These are phyloP conservation scores for Pangasianodon gigas DNA, from an alignment of 2,113 vertebrate genomes.

Conservation along the genomic window DNA sequence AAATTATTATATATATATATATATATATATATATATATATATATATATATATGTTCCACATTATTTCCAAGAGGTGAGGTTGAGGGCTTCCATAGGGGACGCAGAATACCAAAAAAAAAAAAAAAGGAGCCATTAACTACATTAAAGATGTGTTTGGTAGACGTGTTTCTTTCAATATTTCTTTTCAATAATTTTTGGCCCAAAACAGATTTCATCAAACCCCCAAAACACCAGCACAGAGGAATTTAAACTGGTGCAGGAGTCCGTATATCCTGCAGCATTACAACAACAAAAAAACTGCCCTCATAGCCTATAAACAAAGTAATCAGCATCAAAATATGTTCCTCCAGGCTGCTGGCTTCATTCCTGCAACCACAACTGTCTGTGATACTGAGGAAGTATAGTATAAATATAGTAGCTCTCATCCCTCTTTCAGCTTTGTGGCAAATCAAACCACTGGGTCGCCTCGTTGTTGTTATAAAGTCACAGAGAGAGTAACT, in stretches of 20 bases:
- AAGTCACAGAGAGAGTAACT: neutral
- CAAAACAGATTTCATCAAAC: neutral
- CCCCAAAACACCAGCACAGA: neutral
- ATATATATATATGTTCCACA: too few relatives aligned
- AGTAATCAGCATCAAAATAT: constrained; percentile 9
- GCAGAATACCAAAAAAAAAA: neutral
- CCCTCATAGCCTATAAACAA: constrained; percentile 10
- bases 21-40: too few relatives aligned
- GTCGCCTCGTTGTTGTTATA: neutral
- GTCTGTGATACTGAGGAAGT: neutral
- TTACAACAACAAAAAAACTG: neutral
- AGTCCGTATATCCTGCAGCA: neutral
- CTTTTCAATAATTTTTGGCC: neutral
- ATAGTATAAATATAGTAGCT: neutral
- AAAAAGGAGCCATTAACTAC: neutral
- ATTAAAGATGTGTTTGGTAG: neutral
- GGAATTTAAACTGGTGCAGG: neutral
- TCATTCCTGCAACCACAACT: neutral
- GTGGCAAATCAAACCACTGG: neutral
- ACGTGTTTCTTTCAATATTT: neutral
- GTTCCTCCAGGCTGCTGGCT: neutral
- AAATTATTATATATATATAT: too few relatives aligned
- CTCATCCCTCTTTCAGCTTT: neutral
- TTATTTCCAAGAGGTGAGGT: neutral
- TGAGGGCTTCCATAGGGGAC: neutral